phyloP scores from a whole-genome alignment of 2,888 invertebrate genomes.

The Cistogaster globosa region DNA sequence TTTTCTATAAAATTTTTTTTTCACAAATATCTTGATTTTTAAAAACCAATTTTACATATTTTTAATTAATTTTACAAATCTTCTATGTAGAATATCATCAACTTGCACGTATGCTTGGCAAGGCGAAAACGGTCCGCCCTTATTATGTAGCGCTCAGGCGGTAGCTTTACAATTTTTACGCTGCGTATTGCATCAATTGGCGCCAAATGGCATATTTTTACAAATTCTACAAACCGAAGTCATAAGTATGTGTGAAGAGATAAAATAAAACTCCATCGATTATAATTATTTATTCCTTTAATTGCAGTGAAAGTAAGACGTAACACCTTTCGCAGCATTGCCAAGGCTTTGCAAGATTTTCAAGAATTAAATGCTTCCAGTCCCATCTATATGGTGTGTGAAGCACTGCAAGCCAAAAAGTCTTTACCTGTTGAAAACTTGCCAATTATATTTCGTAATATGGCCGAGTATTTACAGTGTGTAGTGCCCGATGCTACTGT shows the following conservation, averaged over 20 bases:
- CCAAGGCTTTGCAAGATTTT: conserved; percentile 96
- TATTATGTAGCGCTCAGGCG: conserved; percentile 97
- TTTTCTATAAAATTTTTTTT: too few species aligned
- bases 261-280: background rate
- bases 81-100: conserved; percentile 86
- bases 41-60: too few species aligned
- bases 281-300: background rate
- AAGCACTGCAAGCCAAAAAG: conserved; percentile 91
- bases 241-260: conserved; percentile 86
- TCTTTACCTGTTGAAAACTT: conserved; percentile 88
- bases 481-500: conserved; percentile 92
- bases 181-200: conserved; percentile 97
- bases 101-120: conserved; percentile 95
- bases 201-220: conserved; percentile 97
- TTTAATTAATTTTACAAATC: background rate
- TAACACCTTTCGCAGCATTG: conserved; percentile 96
- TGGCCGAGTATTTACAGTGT: conserved; percentile 96
- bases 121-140: conserved; percentile 91
- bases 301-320: conserved; percentile 84
- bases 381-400: conserved; percentile 92
- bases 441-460: conserved; percentile 92
- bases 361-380: conserved; percentile 97
- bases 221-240: conserved; percentile 97
- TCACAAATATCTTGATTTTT: too few species aligned
- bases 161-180: conserved; percentile 98